Percentiles rank a stretch among this genome's conserved stretches.
Conservation (phyloP, 2,113 vertebrate genomes). For the Ginglymostoma cirratum region DNA sequence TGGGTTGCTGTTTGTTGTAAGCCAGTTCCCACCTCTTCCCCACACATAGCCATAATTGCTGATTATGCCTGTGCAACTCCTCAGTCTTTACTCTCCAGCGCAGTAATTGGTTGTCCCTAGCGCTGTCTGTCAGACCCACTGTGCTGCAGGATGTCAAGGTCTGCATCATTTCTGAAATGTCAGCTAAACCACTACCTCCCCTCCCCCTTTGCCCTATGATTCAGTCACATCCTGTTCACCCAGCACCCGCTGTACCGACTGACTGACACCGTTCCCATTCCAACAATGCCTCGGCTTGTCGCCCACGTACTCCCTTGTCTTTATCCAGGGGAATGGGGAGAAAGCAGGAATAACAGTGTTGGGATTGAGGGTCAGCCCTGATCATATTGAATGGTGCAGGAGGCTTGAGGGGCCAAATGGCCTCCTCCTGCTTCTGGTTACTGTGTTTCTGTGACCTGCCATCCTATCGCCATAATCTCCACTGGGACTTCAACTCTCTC, state of each 20-base stretch:
- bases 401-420: no score
- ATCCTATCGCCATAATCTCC: background rate
- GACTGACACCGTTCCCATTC: background rate
- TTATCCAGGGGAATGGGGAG: no score
- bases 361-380: no score
- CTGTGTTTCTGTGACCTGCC: no score
- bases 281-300: background rate
- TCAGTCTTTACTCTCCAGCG: background rate
- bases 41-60: background rate
- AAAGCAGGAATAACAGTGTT: no score
- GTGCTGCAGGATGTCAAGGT: background rate
- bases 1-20: background rate
- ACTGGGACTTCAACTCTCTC: background rate
- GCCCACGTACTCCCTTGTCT: no score
- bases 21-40: background rate
- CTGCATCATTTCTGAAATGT: background rate
- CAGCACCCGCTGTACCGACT: background rate
- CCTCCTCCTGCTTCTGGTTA: no score
- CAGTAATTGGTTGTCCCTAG: background rate
- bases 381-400: no score
- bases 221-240: background rate
- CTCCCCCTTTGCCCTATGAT: background rate
- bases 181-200: background rate
- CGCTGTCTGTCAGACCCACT: background rate
- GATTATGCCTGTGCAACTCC: background rate